phyloP scores from a whole-genome alignment of 2,888 invertebrate species.

The Acleris cristana region DNA sequence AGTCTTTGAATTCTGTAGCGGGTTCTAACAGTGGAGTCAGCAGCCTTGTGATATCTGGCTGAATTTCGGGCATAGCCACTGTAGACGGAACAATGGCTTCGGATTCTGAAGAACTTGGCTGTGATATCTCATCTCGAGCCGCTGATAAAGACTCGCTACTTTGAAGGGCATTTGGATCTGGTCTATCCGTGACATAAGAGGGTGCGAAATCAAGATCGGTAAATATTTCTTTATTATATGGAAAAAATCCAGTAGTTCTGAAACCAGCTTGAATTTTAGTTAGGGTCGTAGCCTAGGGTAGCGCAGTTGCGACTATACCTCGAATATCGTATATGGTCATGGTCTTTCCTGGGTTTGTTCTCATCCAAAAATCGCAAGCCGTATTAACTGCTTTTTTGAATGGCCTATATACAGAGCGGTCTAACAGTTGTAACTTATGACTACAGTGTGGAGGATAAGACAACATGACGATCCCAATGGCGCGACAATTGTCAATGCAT shows the following conservation, averaged over 20 bases:
- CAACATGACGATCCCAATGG: not conserved
- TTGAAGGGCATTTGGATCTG: not conserved
- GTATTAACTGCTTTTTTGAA: slow-evolving; percentile 40
- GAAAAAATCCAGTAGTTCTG: no score
- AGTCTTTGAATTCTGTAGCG: not conserved
- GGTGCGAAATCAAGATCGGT: no score
- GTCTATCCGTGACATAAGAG: no score
- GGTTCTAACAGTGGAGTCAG: not conserved
- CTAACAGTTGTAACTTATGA: slow-evolving; percentile 41
- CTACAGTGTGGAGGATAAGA: slow-evolving; percentile 32
- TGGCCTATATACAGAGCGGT: slow-evolving; percentile 42
- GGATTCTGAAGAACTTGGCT: no score
- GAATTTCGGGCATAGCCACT: no score
- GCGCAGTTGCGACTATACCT: slow-evolving; percentile 18
- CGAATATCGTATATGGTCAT: slow-evolving; percentile 37
- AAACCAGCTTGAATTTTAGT: slow-evolving; percentile 18
- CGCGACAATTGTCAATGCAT: not conserved
- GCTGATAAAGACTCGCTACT: not conserved
- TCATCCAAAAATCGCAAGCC: slow-evolving; percentile 33
- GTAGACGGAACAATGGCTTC: no score
- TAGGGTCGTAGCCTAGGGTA: slow-evolving; percentile 30
- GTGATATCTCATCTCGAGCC: slow-evolving; percentile 3
- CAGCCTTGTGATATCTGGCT: not conserved
- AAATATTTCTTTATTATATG: no score
- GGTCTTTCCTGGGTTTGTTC: slow-evolving; percentile 38